A percentile compares a stretch with the other conserved stretches of the same genome.
Conservation (phyloP, 64 coral and sea anemone genomes). For the Porites australiensis region DNA sequence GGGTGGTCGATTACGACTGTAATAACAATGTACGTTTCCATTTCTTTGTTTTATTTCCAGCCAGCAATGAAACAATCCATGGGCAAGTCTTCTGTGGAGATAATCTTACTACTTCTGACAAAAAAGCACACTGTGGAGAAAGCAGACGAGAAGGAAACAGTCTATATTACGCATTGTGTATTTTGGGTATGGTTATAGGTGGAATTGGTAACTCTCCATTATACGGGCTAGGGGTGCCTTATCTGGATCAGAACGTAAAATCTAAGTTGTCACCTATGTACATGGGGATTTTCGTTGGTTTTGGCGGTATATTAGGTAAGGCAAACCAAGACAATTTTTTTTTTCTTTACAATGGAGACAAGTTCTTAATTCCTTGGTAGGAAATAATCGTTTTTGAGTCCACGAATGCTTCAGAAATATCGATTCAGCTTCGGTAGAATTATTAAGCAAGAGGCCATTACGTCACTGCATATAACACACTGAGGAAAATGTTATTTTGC, state of each 20-base stretch:
- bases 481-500: too few species aligned
- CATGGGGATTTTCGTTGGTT: constrained; percentile 59
- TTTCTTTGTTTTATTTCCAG: too few species aligned
- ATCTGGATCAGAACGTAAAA: constrained; percentile 85
- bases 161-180: constrained; percentile 62
- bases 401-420: too few species aligned
- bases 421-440: too few species aligned
- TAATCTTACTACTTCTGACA: not conserved
- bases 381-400: too few species aligned
- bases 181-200: constrained; percentile 74
- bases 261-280: constrained; percentile 69
- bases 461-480: too few species aligned
- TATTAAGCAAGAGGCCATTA: too few species aligned
- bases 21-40: too few species aligned
- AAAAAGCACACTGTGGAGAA: not conserved
- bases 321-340: not conserved
- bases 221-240: constrained; percentile 65
- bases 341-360: too few species aligned
- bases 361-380: too few species aligned
- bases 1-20: too few species aligned
- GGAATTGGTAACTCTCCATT: constrained; percentile 70
- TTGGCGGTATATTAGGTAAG: not conserved
- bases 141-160: not conserved
- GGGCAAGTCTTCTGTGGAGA: not conserved
- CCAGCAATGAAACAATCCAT: not conserved